These are phyloP conservation scores for Gadopsis bispinosus DNA, from an alignment of 2,797 vertebrate genomes.

Conservation along the genomic window DNA sequence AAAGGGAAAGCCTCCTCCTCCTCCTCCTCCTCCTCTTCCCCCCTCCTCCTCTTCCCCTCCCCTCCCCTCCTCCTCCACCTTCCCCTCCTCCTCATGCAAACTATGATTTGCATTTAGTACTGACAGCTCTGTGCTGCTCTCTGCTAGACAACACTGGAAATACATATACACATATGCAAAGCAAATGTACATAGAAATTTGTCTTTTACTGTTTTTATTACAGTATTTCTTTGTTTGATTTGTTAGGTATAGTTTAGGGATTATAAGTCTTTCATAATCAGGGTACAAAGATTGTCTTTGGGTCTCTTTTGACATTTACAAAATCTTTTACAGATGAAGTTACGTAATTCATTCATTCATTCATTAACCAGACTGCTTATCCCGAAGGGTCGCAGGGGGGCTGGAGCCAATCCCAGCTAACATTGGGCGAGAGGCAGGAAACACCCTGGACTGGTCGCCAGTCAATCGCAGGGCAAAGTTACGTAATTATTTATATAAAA, in stretches of 20 bases:
- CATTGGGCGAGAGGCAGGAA: too few species aligned
- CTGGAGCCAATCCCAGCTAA: too few species aligned
- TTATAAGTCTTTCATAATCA: not conserved
- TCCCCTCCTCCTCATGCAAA: not conserved
- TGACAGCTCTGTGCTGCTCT: not conserved
- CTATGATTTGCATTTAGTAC: not conserved
- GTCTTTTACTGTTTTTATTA: not conserved
- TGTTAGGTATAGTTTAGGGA: not conserved
- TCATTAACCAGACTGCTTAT: too few species aligned
- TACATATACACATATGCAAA: not conserved
- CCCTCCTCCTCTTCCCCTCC: too few species aligned
- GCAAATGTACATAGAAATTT: not conserved
- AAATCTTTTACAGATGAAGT: not conserved
- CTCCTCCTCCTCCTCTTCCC: too few species aligned
- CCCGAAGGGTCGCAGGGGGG: too few species aligned
- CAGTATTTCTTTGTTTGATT: not conserved
- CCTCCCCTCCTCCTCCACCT: too few species aligned
- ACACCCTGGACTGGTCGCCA: too few species aligned
- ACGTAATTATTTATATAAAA: too few species aligned
- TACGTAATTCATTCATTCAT: too few species aligned
- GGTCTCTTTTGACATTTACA: conserved; percentile 4
- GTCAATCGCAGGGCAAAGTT: too few species aligned
- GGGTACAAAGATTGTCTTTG: not conserved
- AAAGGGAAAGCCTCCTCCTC: not conserved
- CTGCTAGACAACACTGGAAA: not conserved